A percentile compares a stretch with the other conserved stretches of the same genome.
Conservation (phyloP, 1,140 invertebrate genomes). For the Anthonomus grandis region DNA sequence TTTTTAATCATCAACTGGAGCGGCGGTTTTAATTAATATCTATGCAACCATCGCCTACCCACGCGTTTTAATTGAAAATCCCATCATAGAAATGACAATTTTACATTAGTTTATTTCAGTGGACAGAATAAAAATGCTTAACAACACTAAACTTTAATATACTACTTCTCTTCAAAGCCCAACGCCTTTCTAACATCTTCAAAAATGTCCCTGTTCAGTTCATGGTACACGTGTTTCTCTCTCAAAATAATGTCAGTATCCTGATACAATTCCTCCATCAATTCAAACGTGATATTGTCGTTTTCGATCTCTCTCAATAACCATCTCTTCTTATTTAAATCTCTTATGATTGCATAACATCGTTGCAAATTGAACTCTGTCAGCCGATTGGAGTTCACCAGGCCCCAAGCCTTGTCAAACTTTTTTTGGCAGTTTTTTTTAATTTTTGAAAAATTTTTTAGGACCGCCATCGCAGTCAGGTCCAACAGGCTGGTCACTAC, state of each 20-base stretch:
- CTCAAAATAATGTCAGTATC: constrained; percentile 36
- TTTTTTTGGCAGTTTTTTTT: constrained; percentile 30
- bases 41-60: no score
- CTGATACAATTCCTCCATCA: constrained; percentile 34
- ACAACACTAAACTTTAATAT: no score
- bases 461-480: constrained; percentile 33
- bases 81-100: no score
- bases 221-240: constrained; percentile 30
- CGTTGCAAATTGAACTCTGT: constrained; percentile 16
- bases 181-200: constrained; percentile 7
- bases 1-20: no score
- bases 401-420: constrained; percentile 35
- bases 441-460: constrained; percentile 29
- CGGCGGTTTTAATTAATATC: no score
- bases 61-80: no score
- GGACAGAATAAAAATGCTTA: no score
- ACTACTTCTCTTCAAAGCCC: no score
- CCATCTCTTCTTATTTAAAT: constrained; percentile 40
- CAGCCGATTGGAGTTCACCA: constrained; percentile 31
- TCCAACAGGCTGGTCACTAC: constrained; percentile 35
- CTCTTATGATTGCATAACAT: constrained; percentile 35
- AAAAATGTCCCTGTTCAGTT: constrained; percentile 33
- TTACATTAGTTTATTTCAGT: no score
- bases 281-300: constrained; percentile 33
- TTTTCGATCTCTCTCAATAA: constrained; percentile 38